Conservation (phyloP, 2,888 invertebrate species). For the Danaus chrysippus region DNA sequence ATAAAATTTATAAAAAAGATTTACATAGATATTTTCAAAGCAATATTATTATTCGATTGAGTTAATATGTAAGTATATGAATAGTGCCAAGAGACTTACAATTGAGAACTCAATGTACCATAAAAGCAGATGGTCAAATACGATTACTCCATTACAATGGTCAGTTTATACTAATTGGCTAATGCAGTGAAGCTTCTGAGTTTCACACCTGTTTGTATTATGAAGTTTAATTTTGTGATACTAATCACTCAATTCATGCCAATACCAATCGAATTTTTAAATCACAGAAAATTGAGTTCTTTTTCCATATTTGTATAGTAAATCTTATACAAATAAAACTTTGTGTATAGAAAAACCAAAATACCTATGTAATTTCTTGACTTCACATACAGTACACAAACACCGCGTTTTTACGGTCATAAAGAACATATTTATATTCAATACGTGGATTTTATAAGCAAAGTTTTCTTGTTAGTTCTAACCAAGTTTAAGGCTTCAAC, state of each 20-base stretch:
- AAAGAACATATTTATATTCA: conserved; percentile 41
- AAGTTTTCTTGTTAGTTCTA: conserved; percentile 41
- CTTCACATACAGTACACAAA: conserved; percentile 18
- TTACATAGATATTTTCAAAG: no score
- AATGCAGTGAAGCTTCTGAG: neutral
- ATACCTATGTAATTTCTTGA: conserved; percentile 10
- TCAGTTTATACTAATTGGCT: neutral
- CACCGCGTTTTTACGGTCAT: conserved; percentile 33
- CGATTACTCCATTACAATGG: conserved; percentile 4
- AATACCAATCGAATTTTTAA: neutral
- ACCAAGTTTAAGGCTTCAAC: conserved; percentile 30
- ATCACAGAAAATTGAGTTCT: neutral
- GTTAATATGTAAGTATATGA: neutral
- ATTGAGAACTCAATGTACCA: neutral
- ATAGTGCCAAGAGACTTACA: neutral
- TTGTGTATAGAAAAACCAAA: neutral
- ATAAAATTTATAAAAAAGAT: no score
- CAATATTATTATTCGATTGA: no score
- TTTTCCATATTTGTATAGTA: neutral
- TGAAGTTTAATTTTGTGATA: neutral
- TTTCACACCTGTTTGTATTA: neutral
- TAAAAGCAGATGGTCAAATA: neutral
- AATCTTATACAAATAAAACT: neutral
- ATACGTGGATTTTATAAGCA: conserved; percentile 40
- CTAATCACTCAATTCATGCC: neutral